Conservation (phyloP, 1,140 invertebrate species). For the Eulimnadia texana region DNA sequence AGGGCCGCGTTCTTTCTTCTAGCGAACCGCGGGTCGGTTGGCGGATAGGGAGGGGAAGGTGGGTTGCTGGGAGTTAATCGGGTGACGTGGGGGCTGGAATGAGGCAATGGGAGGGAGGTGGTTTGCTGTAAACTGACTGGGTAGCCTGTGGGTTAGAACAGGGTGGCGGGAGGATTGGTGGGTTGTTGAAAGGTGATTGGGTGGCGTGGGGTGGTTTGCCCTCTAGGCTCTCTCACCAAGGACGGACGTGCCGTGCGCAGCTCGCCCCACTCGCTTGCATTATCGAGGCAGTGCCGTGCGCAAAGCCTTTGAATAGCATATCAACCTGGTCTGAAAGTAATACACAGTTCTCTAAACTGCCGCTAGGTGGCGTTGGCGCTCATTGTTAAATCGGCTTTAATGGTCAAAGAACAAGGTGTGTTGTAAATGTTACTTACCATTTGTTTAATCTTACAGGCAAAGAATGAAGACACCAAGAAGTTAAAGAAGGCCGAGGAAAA, state of each 20-base stretch:
- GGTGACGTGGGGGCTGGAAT: background rate
- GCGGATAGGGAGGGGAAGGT: background rate
- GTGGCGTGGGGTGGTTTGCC: no score
- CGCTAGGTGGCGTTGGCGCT: background rate
- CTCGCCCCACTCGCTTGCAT: background rate
- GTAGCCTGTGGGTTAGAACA: no score
- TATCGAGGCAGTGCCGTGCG: background rate
- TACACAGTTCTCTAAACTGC: background rate
- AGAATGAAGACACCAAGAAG: conserved; percentile 17
- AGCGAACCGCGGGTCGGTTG: background rate
- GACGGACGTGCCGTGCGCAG: no score
- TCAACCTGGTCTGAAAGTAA: no score
- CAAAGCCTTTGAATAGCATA: background rate
- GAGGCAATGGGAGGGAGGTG: background rate
- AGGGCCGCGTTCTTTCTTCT: no score
- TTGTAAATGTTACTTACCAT: background rate
- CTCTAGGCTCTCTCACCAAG: no score
- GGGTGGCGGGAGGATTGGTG: no score
- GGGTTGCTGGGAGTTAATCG: background rate
- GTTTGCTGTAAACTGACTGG: no score
- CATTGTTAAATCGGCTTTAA: background rate
- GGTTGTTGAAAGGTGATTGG: no score
- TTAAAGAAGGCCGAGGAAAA: conserved; percentile 15
- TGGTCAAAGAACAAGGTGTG: background rate
- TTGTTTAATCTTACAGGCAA: conserved; percentile 6